A percentile compares a stretch with the other conserved stretches of the same genome.
These are phyloP conservation scores for Pterobdella sp. DNA, from an alignment of 2,888 invertebrate species.

Conservation along the genomic window DNA sequence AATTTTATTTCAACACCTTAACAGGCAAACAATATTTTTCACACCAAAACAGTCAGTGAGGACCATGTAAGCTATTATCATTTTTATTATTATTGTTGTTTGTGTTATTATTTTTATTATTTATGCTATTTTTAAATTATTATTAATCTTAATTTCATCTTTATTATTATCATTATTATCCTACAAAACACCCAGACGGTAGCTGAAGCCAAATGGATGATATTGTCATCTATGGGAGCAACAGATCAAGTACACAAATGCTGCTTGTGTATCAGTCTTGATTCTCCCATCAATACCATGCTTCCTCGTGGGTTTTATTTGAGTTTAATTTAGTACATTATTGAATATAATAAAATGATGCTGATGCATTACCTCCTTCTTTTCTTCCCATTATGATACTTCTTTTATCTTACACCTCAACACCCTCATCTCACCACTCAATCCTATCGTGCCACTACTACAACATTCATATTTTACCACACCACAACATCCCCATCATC, in stretches of 20 bases:
- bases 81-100: background rate
- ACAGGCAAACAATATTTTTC: background rate
- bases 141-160: background rate
- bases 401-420: no score
- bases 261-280: background rate
- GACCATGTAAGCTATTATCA: background rate
- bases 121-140: background rate
- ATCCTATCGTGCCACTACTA: no score
- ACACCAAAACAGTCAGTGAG: background rate
- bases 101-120: background rate
- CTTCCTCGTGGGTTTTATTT: background rate
- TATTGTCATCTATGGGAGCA: background rate
- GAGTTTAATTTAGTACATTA: no score
- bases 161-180: background rate
- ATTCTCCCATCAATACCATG: background rate
- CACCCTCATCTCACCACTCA: no score
- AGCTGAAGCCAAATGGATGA: background rate
- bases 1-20: no score
- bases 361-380: background rate
- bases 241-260: background rate
- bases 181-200: background rate
- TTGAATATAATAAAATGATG: no score
- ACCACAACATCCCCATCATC: no score
- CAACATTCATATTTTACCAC: no score
- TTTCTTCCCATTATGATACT: no score